Evolutionary conservation across 2,888 invertebrate species (phyloP).

Genomic region (Callimorpha dominula): DNA sequence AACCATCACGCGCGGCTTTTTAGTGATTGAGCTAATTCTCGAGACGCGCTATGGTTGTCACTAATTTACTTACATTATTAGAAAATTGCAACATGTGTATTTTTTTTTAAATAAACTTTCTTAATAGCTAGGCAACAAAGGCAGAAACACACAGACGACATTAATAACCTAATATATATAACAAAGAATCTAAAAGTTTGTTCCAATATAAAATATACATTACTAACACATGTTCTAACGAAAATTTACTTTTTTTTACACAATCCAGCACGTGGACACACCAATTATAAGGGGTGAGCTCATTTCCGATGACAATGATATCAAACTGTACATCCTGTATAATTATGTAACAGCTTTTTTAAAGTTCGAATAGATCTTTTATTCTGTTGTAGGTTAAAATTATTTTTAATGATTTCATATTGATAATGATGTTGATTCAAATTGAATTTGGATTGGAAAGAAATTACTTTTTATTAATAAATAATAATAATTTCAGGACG

Average conservation of each 20-base stretch:
- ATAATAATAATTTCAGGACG: background rate
- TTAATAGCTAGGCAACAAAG: background rate
- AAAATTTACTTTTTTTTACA: conserved; percentile 58
- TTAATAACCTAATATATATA: background rate
- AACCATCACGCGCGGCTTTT: no score
- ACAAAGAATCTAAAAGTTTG: conserved; percentile 12
- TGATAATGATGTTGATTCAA: background rate
- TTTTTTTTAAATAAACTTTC: background rate
- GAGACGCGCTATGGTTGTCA: no score
- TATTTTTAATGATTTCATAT: conserved; percentile 10
- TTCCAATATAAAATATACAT: conserved; percentile 30
- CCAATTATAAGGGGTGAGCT: conserved; percentile 76
- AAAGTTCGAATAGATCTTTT: conserved; percentile 12
- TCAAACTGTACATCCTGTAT: conserved; percentile 64
- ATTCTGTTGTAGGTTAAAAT: conserved; percentile 12
- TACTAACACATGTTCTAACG: conserved; percentile 46
- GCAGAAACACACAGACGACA: background rate
- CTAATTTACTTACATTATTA: no score
- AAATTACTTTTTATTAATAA: no score
- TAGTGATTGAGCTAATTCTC: no score
- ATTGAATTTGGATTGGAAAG: background rate
- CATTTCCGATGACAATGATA: conserved; percentile 82
- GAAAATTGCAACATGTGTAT: no score
- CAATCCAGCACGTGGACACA: conserved; percentile 71
- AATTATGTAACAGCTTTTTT: conserved; percentile 40